phyloP scores from a whole-genome alignment of 2,888 invertebrate species.

The Gisinianus flammeolus region DNA sequence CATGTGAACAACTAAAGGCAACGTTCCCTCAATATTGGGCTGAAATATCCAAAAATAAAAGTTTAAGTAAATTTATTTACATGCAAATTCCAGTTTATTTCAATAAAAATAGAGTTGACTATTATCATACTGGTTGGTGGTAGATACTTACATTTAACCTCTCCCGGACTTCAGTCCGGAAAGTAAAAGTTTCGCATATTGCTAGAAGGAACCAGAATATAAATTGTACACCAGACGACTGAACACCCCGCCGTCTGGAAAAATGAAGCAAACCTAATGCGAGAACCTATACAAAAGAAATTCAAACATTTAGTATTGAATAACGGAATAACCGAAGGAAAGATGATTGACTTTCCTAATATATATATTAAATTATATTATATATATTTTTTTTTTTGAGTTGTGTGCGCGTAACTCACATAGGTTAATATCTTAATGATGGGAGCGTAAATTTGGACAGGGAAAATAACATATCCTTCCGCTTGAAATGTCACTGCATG shows the following conservation, averaged over 20 bases:
- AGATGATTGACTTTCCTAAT: background rate
- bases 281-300: background rate
- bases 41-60: too few relatives aligned
- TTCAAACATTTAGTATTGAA: too few relatives aligned
- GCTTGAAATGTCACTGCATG: constrained; percentile 5
- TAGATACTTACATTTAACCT: too few relatives aligned
- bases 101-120: too few relatives aligned
- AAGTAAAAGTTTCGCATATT: constrained; percentile 75
- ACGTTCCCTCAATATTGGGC: background rate
- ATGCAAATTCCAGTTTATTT: too few relatives aligned
- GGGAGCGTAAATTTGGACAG: constrained; percentile 44
- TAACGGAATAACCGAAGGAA: too few relatives aligned
- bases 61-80: too few relatives aligned
- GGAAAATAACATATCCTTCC: constrained; percentile 21
- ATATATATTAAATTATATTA: background rate
- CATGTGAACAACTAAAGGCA: constrained; percentile 71
- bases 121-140: too few relatives aligned
- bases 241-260: constrained; percentile 82
- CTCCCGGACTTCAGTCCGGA: too few relatives aligned
- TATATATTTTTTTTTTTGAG: background rate
- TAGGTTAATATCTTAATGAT: constrained; percentile 49
- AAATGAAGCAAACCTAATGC: constrained; percentile 71
- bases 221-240: constrained; percentile 88
- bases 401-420: constrained; percentile 41
- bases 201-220: constrained; percentile 85